These are phyloP conservation scores for Gorsachius magnificus DNA, from an alignment of 2,797 vertebrate genomes.

Conservation along the genomic window DNA sequence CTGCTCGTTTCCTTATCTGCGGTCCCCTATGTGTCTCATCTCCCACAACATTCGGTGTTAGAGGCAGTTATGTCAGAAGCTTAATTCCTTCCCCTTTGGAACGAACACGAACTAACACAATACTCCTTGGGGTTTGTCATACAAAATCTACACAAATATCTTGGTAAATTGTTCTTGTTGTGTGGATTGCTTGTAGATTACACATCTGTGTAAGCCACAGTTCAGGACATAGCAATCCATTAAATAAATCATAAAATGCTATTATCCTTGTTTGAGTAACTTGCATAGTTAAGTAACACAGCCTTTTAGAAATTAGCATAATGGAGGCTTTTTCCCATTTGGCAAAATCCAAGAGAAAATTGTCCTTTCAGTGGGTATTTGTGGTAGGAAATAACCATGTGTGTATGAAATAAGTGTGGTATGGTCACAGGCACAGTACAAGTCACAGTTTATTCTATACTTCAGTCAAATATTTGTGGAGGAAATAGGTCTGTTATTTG, in stretches of 20 bases:
- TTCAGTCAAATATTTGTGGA: not conserved
- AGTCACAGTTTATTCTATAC: not conserved
- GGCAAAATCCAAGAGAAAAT: not conserved
- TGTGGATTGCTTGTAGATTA: not conserved
- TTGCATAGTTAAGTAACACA: not conserved
- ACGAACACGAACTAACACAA: not conserved
- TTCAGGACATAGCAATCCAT: not conserved
- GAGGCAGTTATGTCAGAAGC: not conserved
- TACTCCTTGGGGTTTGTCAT: not conserved
- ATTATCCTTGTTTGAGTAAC: not conserved
- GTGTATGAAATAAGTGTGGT: not conserved
- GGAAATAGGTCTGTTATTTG: not conserved
- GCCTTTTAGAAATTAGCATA: not conserved
- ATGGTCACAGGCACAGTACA: not conserved
- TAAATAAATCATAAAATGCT: not conserved
- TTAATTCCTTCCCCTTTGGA: not conserved
- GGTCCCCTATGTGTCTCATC: not conserved
- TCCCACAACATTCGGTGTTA: not conserved
- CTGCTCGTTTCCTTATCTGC: not conserved
- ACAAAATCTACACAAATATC: not conserved
- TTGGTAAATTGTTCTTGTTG: not conserved
- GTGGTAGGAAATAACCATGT: not conserved
- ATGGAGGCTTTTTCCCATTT: not conserved
- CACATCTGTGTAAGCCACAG: not conserved
- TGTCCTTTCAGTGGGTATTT: not conserved